Evolutionary conservation across 2,113 vertebrate species (phyloP), one percentile per base, ranked within the genome.

Genomic region (Seriola dumerili): DNA sequence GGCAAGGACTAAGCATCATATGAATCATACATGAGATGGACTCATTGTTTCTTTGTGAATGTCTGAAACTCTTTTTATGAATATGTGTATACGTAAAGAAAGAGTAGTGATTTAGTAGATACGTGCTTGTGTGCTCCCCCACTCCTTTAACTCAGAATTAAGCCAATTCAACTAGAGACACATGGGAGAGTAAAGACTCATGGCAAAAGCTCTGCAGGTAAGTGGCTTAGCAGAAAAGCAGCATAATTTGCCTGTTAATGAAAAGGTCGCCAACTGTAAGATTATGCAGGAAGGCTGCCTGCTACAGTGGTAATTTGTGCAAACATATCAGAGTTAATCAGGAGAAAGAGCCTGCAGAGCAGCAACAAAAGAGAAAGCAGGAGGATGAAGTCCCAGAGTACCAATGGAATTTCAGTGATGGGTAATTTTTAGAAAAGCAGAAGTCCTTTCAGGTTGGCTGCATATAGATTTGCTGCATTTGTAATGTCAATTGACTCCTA

Each of bases 301-400:
- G 38, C 65, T 65, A 42, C 63, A 34, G 25, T 76, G 72, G 63
- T 78, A 21, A 86, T 88, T 85, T 83, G 81, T 81, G 78, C 58
- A 67, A 88, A 81, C 58, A 77, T 71, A 65, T 77, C 66, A 52
- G 72, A 79, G 76, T 68, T 85, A 85, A 86, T 89, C 78, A 81
- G 72, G 44, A 65, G 65, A 69, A 63, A 61, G 34, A 77, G 59
- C 63, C 65, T 57, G 23, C 21, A 72, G 69, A 74, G 80, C 32
- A 21, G 52, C 46, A 76, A 69, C 44, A 85, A 77, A 46, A 19
- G 7, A 40, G 21, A 48, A 3, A 61, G 5, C 1, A 23, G 34
- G 36, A 34, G 44, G n/a, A 29, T 68, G 59, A 64, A 40, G 58
- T 65, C 64, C 34, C n/a, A 52, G 32, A 61, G 21, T 58, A 65